phyloP scores from a whole-genome alignment of 2,113 vertebrate genomes.

The Anhinga anhinga region DNA sequence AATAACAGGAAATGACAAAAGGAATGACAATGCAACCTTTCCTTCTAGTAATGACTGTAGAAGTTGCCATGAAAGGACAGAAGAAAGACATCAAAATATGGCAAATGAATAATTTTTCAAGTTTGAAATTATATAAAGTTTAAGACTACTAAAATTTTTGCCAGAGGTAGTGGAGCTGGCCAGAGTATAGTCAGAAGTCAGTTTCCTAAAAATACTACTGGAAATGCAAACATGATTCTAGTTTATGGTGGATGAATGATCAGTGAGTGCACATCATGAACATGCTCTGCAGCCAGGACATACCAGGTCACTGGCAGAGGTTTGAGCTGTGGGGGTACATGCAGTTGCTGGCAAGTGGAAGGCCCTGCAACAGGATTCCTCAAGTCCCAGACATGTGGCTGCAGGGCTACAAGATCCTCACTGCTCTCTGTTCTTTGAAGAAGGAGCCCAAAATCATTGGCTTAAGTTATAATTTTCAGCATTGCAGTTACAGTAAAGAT shows the following conservation, averaged over 20 bases:
- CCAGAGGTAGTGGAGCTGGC: not conserved
- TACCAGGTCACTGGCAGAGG: not conserved
- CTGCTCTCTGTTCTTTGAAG: not conserved
- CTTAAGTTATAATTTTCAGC: not conserved
- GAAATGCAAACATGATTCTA: not conserved
- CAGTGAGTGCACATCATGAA: not conserved
- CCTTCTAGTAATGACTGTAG: not conserved
- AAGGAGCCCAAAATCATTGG: not conserved
- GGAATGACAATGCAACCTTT: not conserved
- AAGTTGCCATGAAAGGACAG: not conserved
- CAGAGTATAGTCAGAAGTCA: not conserved
- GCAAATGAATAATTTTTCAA: not conserved
- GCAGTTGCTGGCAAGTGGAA: not conserved
- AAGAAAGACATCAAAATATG: not conserved
- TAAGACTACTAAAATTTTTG: not conserved
- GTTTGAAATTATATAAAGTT: not conserved
- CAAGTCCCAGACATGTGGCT: not conserved
- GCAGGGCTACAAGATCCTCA: not conserved
- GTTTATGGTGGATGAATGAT: not conserved
- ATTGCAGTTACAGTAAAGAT: not conserved
- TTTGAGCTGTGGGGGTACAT: not conserved
- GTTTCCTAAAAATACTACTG: not conserved
- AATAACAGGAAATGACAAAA: not conserved
- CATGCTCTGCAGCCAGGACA: not conserved
- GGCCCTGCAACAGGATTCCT: accelerated